Base-by-base conservation (phyloP, 2,113 vertebrate genomes). In the Rafetus swinhoei region DNA sequence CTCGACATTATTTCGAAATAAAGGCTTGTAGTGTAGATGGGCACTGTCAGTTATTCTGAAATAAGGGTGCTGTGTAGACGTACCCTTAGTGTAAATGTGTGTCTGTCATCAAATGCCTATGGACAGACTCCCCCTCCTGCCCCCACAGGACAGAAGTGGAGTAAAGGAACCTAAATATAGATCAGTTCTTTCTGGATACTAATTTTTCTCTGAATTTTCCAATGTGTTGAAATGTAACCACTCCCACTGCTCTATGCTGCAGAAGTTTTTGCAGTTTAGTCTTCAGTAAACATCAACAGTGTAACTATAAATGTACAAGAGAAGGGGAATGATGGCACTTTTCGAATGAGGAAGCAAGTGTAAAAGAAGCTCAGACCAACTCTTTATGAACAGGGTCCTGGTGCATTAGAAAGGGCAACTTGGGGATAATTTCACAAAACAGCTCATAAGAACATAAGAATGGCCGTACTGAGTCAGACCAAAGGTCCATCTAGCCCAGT, bases 171-270 rank as follows among this genome's bases (percentile, higher is more conserved):
- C 83, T 27, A 92, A 45, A 88, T 25, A 3, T 25, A 3, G 45
- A 88, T 81, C 7, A 21, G 32, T 74, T 87, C 2, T 27, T 94
- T 95, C 94, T n/a, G 81, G 35, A 57, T 77, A 84, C 14, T 79
- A 45, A 57, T 45, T 16, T 3, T 54, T 74, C 2, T 82, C 57
- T 93, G 60, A 52, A 4, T 85, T 90, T 90, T 19, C 57, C 3
- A 90, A 13, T 0, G 6, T 80, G 39, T 77, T 91, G 76, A 92
- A 91, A 83, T 56, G 0, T 35, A 21, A 72, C 35, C 84, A 9
- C 83, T n/a, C 10, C 16, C 69, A 32, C 60, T 83, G 1, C 60
- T 91, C 60, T 80, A 1, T 35, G 3, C 18, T 24, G 15, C 90
- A 8, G 5, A 55, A 45, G 15, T 45, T 7, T 89, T 88, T 45